A percentile compares a stretch with the other conserved stretches of the same genome.
These are phyloP conservation scores for Hofmannophila pseudospretella DNA, from an alignment of 2,888 invertebrate genomes.

Conservation along the genomic window DNA sequence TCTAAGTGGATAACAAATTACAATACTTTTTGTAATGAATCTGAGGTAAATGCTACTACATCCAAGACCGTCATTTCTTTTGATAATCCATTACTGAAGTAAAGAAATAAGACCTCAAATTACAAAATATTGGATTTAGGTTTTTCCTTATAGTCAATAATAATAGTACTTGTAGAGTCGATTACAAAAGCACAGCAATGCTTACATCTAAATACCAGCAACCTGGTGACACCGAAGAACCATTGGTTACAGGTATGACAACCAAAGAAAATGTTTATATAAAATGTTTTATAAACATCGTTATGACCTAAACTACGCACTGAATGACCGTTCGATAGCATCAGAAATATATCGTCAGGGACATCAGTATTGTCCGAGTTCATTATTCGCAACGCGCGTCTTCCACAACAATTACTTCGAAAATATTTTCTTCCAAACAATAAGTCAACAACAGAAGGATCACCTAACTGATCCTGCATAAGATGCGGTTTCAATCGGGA, in stretches of 20 bases:
- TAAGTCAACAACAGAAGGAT: conserved; percentile 9
- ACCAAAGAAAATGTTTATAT: conserved; percentile 41
- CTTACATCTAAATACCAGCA: conserved; percentile 6
- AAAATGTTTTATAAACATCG: conserved; percentile 57
- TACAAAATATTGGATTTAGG: no score
- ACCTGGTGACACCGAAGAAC: conserved; percentile 9
- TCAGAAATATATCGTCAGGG: conserved; percentile 38
- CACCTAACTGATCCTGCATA: conserved; percentile 20
- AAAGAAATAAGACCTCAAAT: no score
- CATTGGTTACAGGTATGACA: conserved; percentile 29
- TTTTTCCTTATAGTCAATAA: no score
- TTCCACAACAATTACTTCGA: conserved; percentile 9
- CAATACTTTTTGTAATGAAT: conserved; percentile 34
- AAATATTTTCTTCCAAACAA: conserved; percentile 9
- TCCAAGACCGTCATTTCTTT: no score
- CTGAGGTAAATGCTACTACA: conserved; percentile 38
- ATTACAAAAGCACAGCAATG: conserved; percentile 12
- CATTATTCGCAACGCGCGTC: conserved; percentile 23
- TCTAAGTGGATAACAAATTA: conserved; percentile 19
- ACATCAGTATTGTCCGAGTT: conserved; percentile 26
- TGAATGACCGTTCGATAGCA: conserved; percentile 46
- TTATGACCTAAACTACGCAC: conserved; percentile 19
- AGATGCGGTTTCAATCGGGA: conserved; percentile 33
- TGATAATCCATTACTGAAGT: no score
- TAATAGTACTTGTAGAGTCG: no score